Base-by-base conservation (phyloP, 2,797 vertebrate species). In the Cottoperca gobio region DNA sequence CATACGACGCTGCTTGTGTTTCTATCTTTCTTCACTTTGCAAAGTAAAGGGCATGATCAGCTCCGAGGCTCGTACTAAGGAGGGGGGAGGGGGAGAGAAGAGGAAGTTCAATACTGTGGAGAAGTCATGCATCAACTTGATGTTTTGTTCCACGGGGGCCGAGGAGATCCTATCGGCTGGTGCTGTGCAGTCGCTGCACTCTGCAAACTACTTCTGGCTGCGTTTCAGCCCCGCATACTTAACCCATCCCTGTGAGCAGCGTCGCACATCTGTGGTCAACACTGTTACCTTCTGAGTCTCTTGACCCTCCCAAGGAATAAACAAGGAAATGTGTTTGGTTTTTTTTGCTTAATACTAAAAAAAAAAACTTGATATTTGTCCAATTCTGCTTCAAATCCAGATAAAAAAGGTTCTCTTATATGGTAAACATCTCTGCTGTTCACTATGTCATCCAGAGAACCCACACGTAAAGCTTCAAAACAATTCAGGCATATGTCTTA, bases 111-210 rank as follows among this genome's bases (percentile, higher is more conserved):
- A 81, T 67, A 70, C 80, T 57, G 74, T 64, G 68, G 74, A 85
- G 73, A 76, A 81, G 84, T 70, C 82, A 54, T 84, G 81, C 76
- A 87, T 90, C 86, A 86, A 86, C 78, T 71, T 83, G 70, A 89
- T 83, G 83, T 86, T 63, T 35, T 50, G 73, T 69, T 86, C 86
- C 85, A 77, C 48, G 13, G 82, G 69, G 86, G 81, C 61, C 40
- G 68, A 74, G 37, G 26, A 37, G 66, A 65, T 78, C 24, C 57
- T 37, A 62, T 71, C 64, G 9, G 73, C 71, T 65, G 61, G 66
- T 58, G 52, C 70, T 28, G 65, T 33, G 49, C 67, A 70, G 63
- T 26, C 33, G 7, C 58, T 21, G 31, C n/a, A 8, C 46, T 52
- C 55, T 69, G 62, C 66, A 66, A 65, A 48, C 26, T 2, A 9